Conservation (phyloP, 1,140 invertebrate species). For the Leptinotarsa texana region DNA sequence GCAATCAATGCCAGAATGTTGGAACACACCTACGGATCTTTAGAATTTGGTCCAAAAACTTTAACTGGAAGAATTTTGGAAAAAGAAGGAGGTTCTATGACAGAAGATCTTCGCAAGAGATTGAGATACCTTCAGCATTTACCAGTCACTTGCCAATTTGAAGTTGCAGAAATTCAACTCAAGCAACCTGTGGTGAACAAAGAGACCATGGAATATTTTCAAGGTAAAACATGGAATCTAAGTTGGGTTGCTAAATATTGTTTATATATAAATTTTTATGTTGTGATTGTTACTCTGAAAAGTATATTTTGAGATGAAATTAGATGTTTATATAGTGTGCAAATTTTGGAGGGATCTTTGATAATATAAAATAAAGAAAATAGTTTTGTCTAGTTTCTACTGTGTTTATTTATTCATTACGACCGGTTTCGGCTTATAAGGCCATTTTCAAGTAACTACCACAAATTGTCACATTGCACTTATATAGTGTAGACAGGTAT, state of each 20-base stretch:
- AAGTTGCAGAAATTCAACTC: constrained; percentile 85
- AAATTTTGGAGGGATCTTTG: background rate
- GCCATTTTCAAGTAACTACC: no score
- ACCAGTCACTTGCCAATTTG: constrained; percentile 87
- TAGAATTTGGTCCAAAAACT: constrained; percentile 76
- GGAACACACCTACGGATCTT: constrained; percentile 79
- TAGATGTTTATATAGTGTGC: background rate
- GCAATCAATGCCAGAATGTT: constrained; percentile 90
- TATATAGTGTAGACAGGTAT: no score
- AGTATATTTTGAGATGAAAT: background rate
- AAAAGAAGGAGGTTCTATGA: constrained; percentile 82
- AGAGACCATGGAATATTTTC: constrained; percentile 67
- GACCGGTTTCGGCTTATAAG: no score
- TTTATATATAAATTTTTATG: no score
- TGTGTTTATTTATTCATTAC: no score
- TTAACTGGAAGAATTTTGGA: constrained; percentile 78
- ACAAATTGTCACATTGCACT: no score
- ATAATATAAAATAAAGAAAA: background rate
- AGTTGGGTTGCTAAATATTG: background rate
- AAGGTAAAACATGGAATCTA: constrained; percentile 58
- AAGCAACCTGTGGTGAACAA: constrained; percentile 71
- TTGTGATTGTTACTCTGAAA: background rate
- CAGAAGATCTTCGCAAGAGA: constrained; percentile 74
- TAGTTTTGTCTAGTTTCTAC: no score
- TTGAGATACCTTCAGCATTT: constrained; percentile 86